Conservation (phyloP, 2,888 invertebrate genomes). For the Drosophila meridiana region DNA sequence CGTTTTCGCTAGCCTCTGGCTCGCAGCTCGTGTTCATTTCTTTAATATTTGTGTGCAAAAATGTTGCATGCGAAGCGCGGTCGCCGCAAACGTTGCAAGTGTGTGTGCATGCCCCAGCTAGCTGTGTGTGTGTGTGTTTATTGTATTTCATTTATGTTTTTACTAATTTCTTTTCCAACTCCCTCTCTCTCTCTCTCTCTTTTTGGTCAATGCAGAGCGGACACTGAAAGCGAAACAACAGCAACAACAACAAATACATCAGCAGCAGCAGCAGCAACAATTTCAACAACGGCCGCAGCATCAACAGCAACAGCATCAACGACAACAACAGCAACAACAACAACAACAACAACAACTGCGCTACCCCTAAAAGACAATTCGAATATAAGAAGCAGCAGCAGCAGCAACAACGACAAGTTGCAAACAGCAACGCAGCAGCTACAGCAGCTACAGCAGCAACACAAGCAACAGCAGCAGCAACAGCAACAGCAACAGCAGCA, state of each 20-base stretch:
- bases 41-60: slow-evolving; percentile 17
- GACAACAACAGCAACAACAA: slow-evolving; percentile 19
- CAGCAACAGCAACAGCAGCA: slow-evolving; percentile 44
- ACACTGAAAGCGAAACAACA: slow-evolving; percentile 79
- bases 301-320: slow-evolving; percentile 26
- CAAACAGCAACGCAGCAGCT: slow-evolving; percentile 82
- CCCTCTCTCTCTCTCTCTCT: slow-evolving; percentile 4
- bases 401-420: slow-evolving; percentile 73
- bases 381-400: slow-evolving; percentile 77
- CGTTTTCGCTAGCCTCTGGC: slow-evolving; percentile 3
- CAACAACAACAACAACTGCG: slow-evolving; percentile 59
- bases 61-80: slow-evolving; percentile 52
- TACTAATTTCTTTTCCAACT: not conserved
- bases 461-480: slow-evolving; percentile 44
- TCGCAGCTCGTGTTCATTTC: not conserved
- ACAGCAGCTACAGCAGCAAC: slow-evolving; percentile 73
- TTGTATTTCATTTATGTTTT: slow-evolving; percentile 17
- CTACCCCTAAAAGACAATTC: slow-evolving; percentile 84
- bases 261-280: slow-evolving; percentile 27
- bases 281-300: slow-evolving; percentile 20
- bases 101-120: slow-evolving; percentile 30
- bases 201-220: slow-evolving; percentile 69
- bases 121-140: slow-evolving; percentile 21
- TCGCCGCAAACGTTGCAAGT: slow-evolving; percentile 54
- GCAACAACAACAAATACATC: slow-evolving; percentile 57